Base-by-base conservation (phyloP, 2,888 invertebrate species). In the Branchellion lobata region DNA sequence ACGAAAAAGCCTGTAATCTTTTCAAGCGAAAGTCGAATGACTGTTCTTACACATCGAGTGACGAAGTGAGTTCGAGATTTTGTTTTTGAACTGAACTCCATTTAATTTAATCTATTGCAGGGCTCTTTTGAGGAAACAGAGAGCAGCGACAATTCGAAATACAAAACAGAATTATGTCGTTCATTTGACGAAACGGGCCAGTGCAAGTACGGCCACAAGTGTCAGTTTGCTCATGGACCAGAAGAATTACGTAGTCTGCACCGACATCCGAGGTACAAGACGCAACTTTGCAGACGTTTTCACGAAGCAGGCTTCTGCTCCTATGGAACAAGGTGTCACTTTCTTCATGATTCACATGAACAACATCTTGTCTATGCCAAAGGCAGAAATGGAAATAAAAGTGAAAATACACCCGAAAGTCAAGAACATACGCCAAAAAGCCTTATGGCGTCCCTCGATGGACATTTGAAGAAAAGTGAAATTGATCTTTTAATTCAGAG, bases 201-300 rank as follows among this genome's bases (percentile, higher is more conserved):
- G 80, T 99, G 99, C 91, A 98, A 98, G 89, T 99, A 99, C 89
- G 97, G 96, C 81, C 97, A 98, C 89, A 96, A 98, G 90, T 98
- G 87, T 85, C 98, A 99, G 89, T 99, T 98, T 89, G 98, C 98
- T 8, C 99, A 99, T 88, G 98, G 98, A 79, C 90, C 91, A 84
- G 91, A 92, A 86, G 99, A 99, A 88, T 90, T 99, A 84, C 92
- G 98, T 83, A 94, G 93, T 85, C 90, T 98, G 84, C 93, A 94
- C 84, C 92, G 98, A 85, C 98, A 99, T 89, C 98, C 97, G 82
- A 98, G 98, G 89, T 99, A 98, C 91, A 99, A 98, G 90, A 96
- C 96, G 78, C 96, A 95, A 89, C 90, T 94, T 84, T 96, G 95
- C 89, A 93, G 94, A 87, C 95, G 95, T 81, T 96, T 93, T 90